Base-by-base conservation (phyloP, 2,113 vertebrate species). In the Corvus moneduloides region DNA sequence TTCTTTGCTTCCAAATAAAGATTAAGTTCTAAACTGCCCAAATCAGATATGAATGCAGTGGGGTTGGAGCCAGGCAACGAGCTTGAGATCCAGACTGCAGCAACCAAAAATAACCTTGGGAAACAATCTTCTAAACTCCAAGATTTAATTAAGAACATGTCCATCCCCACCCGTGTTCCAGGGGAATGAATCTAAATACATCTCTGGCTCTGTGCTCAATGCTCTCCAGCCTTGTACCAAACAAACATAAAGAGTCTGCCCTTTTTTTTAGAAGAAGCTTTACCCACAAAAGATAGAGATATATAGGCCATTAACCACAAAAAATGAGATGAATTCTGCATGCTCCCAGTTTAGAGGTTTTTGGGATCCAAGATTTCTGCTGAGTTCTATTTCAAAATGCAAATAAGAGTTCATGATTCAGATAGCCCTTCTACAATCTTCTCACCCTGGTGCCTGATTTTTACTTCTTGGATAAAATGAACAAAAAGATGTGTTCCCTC, bases 71-170 rank as follows among this genome's bases (percentile, higher is more conserved):
- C 90, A 95, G 85, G 55, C 17, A 0, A 61, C 43, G 26, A 75
- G 56, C 68, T 76, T 67, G 64, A 71, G 72, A 95, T 75, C 68
- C 79, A 93, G 79, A 56, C 76, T 94, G 56, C 68, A 93, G 69
- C 73, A 95, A 92, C 94, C 80, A 94, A 96, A 97, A 97, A 96
- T 96, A 97, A 94, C 96, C 84, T 94, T 95, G 96, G 93, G 95
- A 96, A 96, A 96, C 69, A 95, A 73, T 89, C 87, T 89, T 75
- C 79, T 80, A 30, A 87, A 93, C 64, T 87, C 66, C 49, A 49
- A 66, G 66, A 84, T 86, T 95, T 97, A 97, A 95, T 95, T 67
- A 93, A 95, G 90, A 97, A 93, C 96, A 96, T 78, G 35, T 79
- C 54, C 62, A 52, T 71, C 73, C 76, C 86, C 49, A 63, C 56